Percentiles rank a stretch among this genome's conserved stretches.
These are phyloP conservation scores for Scolopax bukidnonensis DNA, from an alignment of 2,797 vertebrate genomes.

Conservation along the genomic window DNA sequence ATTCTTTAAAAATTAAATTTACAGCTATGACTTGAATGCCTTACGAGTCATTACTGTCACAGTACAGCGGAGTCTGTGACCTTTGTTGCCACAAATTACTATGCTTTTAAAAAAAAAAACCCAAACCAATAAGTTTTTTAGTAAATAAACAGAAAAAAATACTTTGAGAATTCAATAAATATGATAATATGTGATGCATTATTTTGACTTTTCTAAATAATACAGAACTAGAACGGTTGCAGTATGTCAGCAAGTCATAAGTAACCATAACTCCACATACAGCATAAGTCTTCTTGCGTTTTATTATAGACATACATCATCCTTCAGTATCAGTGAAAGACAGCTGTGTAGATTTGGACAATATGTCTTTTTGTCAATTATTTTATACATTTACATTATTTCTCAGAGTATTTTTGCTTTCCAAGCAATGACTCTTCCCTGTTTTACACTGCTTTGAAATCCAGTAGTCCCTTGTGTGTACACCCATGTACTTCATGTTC, in stretches of 20 bases:
- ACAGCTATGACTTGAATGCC: not conserved
- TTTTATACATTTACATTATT: not conserved
- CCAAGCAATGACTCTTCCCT: not conserved
- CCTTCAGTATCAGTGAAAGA: not conserved
- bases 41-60: not conserved
- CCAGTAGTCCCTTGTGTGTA: not conserved
- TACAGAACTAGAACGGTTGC: not conserved
- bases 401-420: not conserved
- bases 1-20: not conserved
- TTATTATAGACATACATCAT: not conserved
- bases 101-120: not conserved
- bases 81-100: no score
- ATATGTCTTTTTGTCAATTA: not conserved
- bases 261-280: not conserved
- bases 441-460: not conserved
- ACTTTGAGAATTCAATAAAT: not conserved
- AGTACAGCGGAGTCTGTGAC: not conserved
- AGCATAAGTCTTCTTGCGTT: not conserved
- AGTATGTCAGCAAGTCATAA: not conserved
- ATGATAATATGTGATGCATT: not conserved
- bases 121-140: not conserved
- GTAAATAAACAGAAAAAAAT: not conserved
- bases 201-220: not conserved
- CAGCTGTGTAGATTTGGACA: not conserved
- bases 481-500: not conserved